Evolutionary conservation across 1,140 invertebrate genomes (phyloP).

Genomic region (Drosophila oshimai): DNA sequence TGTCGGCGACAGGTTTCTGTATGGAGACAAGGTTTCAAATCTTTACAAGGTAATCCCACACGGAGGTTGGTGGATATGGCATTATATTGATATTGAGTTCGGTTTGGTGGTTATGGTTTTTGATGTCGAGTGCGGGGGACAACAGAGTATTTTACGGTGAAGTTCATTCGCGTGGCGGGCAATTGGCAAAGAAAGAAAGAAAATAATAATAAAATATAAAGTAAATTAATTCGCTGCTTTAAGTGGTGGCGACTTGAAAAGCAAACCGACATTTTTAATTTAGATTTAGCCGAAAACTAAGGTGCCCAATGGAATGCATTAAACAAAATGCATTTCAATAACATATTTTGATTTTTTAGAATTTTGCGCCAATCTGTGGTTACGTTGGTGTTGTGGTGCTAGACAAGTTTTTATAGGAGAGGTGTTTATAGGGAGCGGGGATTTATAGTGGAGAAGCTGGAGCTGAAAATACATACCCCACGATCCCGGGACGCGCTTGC

Average conservation of each 20-base stretch:
- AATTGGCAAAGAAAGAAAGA: conserved; percentile 61
- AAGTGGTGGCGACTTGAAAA: conserved; percentile 59
- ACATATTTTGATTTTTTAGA: conserved; percentile 31
- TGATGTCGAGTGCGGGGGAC: conserved; percentile 10
- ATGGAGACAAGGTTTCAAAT: conserved; percentile 82
- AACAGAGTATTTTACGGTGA: conserved; percentile 12
- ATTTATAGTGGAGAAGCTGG: background rate
- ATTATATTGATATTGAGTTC: conserved; percentile 21
- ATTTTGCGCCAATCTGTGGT: conserved; percentile 60
- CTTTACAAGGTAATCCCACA: conserved; percentile 62
- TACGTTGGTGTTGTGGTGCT: conserved; percentile 26
- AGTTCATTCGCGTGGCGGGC: conserved; percentile 30
- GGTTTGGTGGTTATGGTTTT: background rate
- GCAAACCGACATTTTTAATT: conserved; percentile 45
- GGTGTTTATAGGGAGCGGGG: conserved; percentile 11
- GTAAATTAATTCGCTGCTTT: conserved; percentile 31
- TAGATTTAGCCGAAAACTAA: conserved; percentile 37
- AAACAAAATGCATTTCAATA: background rate
- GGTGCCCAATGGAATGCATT: conserved; percentile 31
- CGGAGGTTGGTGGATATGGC: conserved; percentile 1
- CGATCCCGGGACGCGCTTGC: conserved; percentile 88
- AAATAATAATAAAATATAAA: conserved; percentile 55
- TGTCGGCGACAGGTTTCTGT: conserved; percentile 82
- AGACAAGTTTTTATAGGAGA: conserved; percentile 16
- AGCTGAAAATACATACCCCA: conserved; percentile 85